Evolutionary conservation across 2,113 vertebrate genomes (phyloP).

Genomic region (Calidris pugnax): DNA sequence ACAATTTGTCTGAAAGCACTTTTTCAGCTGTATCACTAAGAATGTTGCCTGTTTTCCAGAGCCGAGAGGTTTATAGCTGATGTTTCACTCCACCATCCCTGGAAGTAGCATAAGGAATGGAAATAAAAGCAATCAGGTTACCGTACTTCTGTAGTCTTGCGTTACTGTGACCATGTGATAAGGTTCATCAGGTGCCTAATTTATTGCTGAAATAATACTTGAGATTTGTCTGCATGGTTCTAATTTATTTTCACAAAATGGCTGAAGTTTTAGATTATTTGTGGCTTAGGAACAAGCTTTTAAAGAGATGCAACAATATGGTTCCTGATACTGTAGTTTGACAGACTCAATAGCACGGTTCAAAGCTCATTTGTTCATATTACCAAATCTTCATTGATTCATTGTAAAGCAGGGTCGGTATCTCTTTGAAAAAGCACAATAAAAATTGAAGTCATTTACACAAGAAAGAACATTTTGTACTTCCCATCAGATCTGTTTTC

Average conservation of each 20-base stretch:
- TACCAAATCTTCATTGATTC: not conserved
- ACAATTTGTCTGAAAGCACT: not conserved
- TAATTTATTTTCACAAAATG: slow-evolving; percentile 4
- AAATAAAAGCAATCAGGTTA: not conserved
- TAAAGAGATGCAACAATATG: not conserved
- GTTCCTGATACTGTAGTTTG: not conserved
- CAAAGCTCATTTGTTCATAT: not conserved
- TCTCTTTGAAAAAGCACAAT: not conserved
- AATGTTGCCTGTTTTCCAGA: not conserved
- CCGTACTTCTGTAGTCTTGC: not conserved
- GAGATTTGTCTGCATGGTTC: not conserved
- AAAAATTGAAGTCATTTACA: not conserved
- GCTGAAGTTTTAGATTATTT: not conserved
- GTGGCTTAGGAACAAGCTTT: slow-evolving; percentile 3
- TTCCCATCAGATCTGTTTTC: not conserved
- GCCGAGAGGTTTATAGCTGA: not conserved
- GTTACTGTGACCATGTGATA: not conserved
- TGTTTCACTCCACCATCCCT: not conserved
- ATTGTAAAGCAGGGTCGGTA: not conserved
- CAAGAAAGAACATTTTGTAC: not conserved
- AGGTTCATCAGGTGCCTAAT: not conserved
- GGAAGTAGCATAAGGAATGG: not conserved
- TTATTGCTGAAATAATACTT: not conserved
- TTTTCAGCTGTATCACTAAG: not conserved
- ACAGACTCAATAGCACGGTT: not conserved